These are phyloP conservation scores for Muntiacus muntjak DNA, from an alignment of 2,113 vertebrate species.

Conservation along the genomic window DNA sequence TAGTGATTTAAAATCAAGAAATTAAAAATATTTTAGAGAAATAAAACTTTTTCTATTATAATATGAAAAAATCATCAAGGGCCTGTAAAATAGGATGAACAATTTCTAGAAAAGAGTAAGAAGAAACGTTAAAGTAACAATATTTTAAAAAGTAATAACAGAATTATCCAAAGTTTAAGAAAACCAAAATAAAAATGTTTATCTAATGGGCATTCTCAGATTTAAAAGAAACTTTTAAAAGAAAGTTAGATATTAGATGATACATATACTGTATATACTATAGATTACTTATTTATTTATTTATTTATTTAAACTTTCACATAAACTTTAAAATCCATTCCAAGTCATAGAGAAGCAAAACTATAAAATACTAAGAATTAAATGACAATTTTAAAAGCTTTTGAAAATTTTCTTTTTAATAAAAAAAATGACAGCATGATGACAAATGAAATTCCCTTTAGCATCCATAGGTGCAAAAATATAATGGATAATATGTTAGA, in stretches of 20 bases:
- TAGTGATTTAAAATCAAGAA: neutral
- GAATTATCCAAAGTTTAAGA: neutral
- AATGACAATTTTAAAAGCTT: neutral
- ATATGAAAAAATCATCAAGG: neutral
- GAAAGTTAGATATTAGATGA: neutral
- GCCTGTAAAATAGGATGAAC: neutral
- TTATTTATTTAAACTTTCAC: neutral
- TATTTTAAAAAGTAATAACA: neutral
- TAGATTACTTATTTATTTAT: neutral
- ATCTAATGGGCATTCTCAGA: neutral
- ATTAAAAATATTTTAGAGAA: neutral
- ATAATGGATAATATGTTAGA: neutral
- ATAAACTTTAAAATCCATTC: neutral
- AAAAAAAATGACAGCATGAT: neutral
- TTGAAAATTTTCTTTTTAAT: slow-evolving; percentile 5
- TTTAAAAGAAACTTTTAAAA: neutral
- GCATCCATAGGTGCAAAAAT: neutral
- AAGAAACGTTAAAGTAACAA: neutral
- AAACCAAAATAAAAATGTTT: neutral
- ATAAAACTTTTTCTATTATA: neutral
- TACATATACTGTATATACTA: neutral
- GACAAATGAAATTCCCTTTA: neutral
- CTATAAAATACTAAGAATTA: neutral
- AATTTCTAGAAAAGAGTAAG: neutral
- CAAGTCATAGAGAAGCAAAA: neutral